These are phyloP conservation scores for Parazoanthus atlanticus DNA, from an alignment of 92 coral and sea anemone genomes.

Conservation along the genomic window DNA sequence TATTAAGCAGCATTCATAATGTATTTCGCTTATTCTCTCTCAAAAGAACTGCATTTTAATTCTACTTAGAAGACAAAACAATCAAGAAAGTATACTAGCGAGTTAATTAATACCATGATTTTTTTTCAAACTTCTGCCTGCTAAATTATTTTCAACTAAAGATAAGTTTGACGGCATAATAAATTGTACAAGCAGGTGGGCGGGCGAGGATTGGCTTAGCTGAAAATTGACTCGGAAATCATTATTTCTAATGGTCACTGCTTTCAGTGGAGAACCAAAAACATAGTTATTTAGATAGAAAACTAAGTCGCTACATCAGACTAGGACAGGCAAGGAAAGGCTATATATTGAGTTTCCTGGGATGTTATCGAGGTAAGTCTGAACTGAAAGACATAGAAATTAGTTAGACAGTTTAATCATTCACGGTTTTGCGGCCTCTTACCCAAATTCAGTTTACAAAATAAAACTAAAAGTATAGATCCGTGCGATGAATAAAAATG, in stretches of 20 bases:
- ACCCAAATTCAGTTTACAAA: neutral
- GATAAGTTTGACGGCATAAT: neutral
- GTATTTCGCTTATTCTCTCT: neutral
- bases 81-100: neutral
- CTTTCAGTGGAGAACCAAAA: neutral
- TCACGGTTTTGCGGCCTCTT: neutral
- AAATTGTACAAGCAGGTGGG: neutral
- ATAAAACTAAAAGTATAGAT: neutral
- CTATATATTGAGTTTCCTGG: neutral
- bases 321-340: neutral
- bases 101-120: neutral
- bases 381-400: neutral
- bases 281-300: neutral
- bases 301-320: neutral
- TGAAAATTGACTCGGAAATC: neutral
- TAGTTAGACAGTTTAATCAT: neutral
- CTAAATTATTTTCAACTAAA: neutral
- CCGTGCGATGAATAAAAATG: neutral
- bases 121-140: neutral
- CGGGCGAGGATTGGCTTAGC: neutral
- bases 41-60: neutral
- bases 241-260: neutral
- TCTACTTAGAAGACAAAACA: neutral
- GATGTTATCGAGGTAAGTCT: slow-evolving; percentile 9
- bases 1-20: neutral